Evolutionary conservation across 2,797 vertebrate species (phyloP), one percentile per base, ranked within the genome.

Genomic region (Acipenser oxyrinchus): DNA sequence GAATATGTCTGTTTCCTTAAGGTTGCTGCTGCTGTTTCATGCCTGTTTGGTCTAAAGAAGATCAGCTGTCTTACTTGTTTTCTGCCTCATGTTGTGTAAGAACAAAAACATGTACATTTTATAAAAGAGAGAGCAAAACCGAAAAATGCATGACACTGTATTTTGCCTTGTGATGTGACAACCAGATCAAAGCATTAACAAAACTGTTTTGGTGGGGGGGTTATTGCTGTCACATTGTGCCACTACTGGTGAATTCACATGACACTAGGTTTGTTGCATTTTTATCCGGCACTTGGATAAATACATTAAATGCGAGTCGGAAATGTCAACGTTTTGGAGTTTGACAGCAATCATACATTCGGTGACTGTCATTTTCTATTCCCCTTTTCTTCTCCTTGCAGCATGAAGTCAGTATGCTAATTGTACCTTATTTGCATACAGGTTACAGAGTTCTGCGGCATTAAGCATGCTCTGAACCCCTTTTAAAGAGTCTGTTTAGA

Each of bases 401-500:
- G 82, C 60, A 81, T 86, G 82, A 84, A 87, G 84, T 82, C 55
- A 66, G 76, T 79, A 88, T 91, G 88, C 72, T 88, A 85, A 89
- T 89, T 81, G 73, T 11, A 51, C 65, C 65, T 64, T 72, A 92
- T 95, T 93, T 93, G 88, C 91, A 94, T 93, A 81, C 77, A 88
- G 90, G 89, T 92, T 92, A 82, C 82, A 80, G 90, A 76, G 81
- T 78, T 85, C 78, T 73, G 77, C 74, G 79, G 84, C 78, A 81
- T 78, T 74, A 77, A 83, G 78, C 78, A 1, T 70, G 71, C 84
- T 84, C 81, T 74, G 83, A 87, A 73, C 81, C 79, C 77, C 87
- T 86, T 79, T 37, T 83, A 76, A 79, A 87, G 89, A 89, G 90
- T 86, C 89, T 90, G 89, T 81, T 80, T 87, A 86, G 93, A 96